Evolutionary conservation across 2,888 invertebrate genomes (phyloP).

Genomic region (Drosophila eohydei): DNA sequence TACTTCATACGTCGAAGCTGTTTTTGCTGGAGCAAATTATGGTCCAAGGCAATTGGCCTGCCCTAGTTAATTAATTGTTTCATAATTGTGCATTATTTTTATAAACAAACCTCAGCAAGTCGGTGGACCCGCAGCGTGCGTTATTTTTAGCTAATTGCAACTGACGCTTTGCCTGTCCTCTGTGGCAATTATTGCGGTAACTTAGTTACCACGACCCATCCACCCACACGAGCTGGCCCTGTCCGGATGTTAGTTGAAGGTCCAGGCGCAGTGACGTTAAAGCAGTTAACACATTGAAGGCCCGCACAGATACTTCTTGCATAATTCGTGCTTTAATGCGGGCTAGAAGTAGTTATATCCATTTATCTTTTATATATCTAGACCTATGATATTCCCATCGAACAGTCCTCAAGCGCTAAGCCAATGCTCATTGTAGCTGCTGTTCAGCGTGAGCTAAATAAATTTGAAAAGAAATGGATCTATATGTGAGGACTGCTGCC

Average conservation of each 20-base stretch:
- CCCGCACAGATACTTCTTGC: neutral
- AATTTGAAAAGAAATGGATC: constrained; percentile 8
- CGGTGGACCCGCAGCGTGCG: constrained; percentile 6
- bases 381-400: no score
- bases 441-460: neutral
- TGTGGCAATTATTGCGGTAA: constrained; percentile 46
- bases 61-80: neutral
- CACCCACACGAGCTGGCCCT: neutral
- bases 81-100: constrained; percentile 44
- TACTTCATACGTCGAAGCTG: neutral
- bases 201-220: constrained; percentile 27
- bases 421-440: no score
- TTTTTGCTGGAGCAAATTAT: neutral
- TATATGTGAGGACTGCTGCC: neutral
- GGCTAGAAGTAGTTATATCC: no score
- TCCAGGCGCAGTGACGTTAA: neutral
- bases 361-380: no score
- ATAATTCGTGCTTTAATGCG: neutral
- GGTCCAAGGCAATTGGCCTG: neutral
- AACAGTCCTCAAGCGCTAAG: no score
- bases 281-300: constrained; percentile 1
- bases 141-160: constrained; percentile 70
- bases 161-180: constrained; percentile 17
- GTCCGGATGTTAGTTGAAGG: neutral
- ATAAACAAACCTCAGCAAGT: constrained; percentile 26